These are phyloP conservation scores for Bursaphelenchus mucronatus DNA, from an alignment of 1,140 invertebrate species.

Conservation along the genomic window DNA sequence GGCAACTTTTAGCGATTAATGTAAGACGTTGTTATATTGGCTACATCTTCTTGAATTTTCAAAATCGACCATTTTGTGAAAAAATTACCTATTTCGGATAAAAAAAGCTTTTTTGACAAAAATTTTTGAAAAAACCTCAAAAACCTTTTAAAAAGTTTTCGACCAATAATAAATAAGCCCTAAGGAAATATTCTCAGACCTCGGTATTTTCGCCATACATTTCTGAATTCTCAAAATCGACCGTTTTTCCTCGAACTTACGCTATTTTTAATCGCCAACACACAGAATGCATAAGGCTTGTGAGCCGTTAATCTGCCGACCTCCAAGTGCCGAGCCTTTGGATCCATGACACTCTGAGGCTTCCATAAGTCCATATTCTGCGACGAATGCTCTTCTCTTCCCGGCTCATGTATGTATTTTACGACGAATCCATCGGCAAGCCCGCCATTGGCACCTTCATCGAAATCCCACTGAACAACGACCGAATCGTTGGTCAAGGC, in stretches of 20 bases:
- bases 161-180: no score
- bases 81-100: no score
- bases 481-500: constrained; percentile 54
- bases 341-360: constrained; percentile 32
- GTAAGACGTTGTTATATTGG: no score
- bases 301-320: constrained; percentile 39
- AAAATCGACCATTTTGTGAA: no score
- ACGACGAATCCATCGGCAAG: constrained; percentile 56
- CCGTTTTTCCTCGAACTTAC: constrained; percentile 33
- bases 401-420: constrained; percentile 59
- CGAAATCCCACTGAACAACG: constrained; percentile 60
- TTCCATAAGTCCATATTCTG: constrained; percentile 39
- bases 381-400: constrained; percentile 20
- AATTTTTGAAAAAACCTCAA: no score
- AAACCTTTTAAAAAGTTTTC: no score
- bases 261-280: constrained; percentile 57
- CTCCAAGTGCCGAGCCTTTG: constrained; percentile 48
- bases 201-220: no score
- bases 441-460: constrained; percentile 37
- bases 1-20: no score
- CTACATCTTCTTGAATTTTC: no score
- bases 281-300: constrained; percentile 60
- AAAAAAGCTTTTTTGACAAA: no score
- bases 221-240: constrained; percentile 10
- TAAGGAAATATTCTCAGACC: no score